Base-by-base conservation (phyloP, 1,140 invertebrate genomes). In the Lethrus apterus region DNA sequence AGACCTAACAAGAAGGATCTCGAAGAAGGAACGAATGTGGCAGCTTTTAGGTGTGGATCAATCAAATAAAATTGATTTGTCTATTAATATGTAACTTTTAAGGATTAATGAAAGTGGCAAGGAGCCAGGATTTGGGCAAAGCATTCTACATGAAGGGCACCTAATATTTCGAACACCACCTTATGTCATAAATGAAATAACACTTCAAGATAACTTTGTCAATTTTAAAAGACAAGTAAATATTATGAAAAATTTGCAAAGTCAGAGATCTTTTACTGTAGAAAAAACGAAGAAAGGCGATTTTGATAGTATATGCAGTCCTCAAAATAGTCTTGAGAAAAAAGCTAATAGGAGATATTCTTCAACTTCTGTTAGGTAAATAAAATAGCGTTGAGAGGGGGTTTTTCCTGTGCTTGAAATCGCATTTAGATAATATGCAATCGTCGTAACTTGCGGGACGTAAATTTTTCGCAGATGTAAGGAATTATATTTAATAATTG, bases 151-250 rank as follows among this genome's bases (percentile, higher is more conserved):
- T 60, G 80, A 84, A 35, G 81, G 81, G 26, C 84, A 89, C 61
- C 69, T 94, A n/a, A 83, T 97, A 18, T 93, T 94, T 65, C 85
- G 93, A 50, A 89, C 89, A 1, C 85, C 87, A 0, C 88, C 88
- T 0, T 91, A 91, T 55, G 86, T 84, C 53, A 75, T 82, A 14
- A 76, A 83, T 50, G 81, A 86, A 55, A 80, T 89, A n/a, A 79
- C 80, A 20, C 66, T 89, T 2, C 82, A 88, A 65, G 86, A 87
- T 30, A 70, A 71, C 11, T 32, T 56, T 2, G 40, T 9, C 3
- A 35, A 40, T 1, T 40, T 21, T 2, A 54, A 48, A 21, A 40
- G 40, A 2, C 20, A 46, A 14, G 14, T 15, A 8, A 43, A 65
- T 32, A 64, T 70, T 46, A 63, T 63, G 40, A 73, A 71, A 60